Evolutionary conservation across 2,797 vertebrate genomes (phyloP).

Genomic region (Channallabes apus): DNA sequence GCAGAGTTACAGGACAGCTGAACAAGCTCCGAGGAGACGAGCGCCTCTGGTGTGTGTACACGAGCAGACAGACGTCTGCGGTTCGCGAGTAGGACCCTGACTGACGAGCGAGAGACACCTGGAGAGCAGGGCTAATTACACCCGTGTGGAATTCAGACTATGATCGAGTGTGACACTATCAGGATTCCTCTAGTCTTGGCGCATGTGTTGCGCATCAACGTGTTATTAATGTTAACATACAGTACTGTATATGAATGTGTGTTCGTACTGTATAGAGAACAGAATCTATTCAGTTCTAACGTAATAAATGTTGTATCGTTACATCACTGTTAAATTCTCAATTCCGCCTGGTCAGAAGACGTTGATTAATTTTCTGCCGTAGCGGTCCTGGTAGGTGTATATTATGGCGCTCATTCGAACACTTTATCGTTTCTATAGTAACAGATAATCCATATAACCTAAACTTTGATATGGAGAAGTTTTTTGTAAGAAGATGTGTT

Average conservation of each 20-base stretch:
- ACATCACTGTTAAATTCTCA: not conserved
- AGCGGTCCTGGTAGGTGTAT: not conserved
- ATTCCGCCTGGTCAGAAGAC: not conserved
- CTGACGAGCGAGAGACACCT: not conserved
- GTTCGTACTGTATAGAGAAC: not conserved
- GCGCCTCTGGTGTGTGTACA: not conserved
- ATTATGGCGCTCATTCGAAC: not conserved
- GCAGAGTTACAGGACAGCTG: not conserved
- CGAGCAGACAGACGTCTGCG: not conserved
- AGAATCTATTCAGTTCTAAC: not conserved
- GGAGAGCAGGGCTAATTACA: not conserved
- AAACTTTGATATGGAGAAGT: not conserved
- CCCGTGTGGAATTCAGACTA: constrained; percentile 1
- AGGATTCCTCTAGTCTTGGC: not conserved
- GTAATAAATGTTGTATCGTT: not conserved
- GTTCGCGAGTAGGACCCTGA: not conserved
- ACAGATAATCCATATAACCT: not conserved
- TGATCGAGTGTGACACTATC: not conserved
- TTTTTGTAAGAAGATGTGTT: not conserved
- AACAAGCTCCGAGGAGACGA: not conserved
- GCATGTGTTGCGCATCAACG: too few relatives aligned
- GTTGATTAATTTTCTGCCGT: too few relatives aligned
- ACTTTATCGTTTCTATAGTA: not conserved
- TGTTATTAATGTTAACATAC: not conserved
- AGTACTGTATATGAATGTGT: too few relatives aligned